Percentiles rank a stretch among this genome's conserved stretches.
Conservation (phyloP, 2,113 vertebrate genomes). For the Daubentonia madagascariensis region DNA sequence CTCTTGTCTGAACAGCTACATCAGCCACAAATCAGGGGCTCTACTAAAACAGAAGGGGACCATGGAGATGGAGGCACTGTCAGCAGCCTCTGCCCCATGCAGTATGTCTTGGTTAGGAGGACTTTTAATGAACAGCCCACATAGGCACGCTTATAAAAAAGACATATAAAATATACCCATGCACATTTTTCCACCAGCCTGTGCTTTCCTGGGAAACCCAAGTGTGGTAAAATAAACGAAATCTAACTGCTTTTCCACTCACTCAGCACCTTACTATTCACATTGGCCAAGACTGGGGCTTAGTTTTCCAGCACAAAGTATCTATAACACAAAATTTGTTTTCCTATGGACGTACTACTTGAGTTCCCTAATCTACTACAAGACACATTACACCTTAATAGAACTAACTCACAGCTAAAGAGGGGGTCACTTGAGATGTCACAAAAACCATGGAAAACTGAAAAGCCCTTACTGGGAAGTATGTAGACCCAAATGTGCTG, state of each 20-base stretch:
- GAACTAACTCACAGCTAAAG: neutral
- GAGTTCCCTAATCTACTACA: neutral
- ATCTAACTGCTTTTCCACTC: neutral
- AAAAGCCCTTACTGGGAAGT: neutral
- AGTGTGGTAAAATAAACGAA: neutral
- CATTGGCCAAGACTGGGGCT: neutral
- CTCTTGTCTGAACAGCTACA: neutral
- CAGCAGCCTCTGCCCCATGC: neutral
- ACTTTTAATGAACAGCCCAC: conserved; percentile 12
- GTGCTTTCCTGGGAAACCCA: neutral
- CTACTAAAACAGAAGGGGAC: neutral
- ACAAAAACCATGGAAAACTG: neutral
- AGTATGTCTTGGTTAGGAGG: neutral
- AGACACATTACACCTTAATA: neutral
- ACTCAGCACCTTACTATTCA: neutral
- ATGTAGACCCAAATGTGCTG: neutral
- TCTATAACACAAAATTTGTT: neutral
- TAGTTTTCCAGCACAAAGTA: neutral
- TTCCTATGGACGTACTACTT: neutral
- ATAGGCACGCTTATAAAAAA: neutral
- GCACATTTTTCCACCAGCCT: neutral
- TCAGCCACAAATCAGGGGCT: neutral
- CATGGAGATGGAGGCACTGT: neutral
- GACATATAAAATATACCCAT: neutral
- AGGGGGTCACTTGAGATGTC: neutral